Percentiles rank a stretch among this genome's conserved stretches.
phyloP scores from a whole-genome alignment of 2,888 invertebrate species.

The Matsumyia berberina region DNA sequence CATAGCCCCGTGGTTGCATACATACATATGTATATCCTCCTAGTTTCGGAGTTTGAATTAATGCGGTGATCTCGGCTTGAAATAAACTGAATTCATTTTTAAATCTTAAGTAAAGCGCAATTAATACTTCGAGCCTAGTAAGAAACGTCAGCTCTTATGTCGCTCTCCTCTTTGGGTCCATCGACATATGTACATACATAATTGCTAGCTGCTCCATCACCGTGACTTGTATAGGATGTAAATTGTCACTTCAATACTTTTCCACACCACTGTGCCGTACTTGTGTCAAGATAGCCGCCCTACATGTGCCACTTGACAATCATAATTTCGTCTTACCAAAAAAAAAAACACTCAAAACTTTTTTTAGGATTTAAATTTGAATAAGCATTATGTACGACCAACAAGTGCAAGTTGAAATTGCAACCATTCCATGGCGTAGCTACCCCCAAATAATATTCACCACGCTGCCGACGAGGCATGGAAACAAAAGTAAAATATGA shows the following conservation, averaged over 20 bases:
- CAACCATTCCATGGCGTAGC: constrained; percentile 34
- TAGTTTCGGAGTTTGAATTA: no score
- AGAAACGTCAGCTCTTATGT: no score
- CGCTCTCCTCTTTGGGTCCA: no score
- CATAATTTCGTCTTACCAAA: constrained; percentile 23
- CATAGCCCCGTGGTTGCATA: no score
- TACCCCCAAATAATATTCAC: constrained; percentile 27
- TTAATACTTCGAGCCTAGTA: no score
- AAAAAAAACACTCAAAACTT: constrained; percentile 5
- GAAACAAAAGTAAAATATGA: constrained; percentile 46
- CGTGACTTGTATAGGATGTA: no score
- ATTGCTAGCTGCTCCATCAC: no score
- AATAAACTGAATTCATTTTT: no score
- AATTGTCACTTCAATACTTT: not conserved
- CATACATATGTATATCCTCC: no score
- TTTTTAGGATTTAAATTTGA: constrained; percentile 25
- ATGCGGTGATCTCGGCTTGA: no score
- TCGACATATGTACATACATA: no score
- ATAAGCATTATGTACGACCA: constrained; percentile 41
- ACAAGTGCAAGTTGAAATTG: constrained; percentile 61
- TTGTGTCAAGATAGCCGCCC: constrained; percentile 30
- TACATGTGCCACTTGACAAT: constrained; percentile 35
- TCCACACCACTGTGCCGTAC: constrained; percentile 6
- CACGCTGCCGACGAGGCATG: not conserved
- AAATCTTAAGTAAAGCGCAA: no score